Evolutionary conservation across 2,888 invertebrate species (phyloP).

Genomic region (Spilarctia lutea): DNA sequence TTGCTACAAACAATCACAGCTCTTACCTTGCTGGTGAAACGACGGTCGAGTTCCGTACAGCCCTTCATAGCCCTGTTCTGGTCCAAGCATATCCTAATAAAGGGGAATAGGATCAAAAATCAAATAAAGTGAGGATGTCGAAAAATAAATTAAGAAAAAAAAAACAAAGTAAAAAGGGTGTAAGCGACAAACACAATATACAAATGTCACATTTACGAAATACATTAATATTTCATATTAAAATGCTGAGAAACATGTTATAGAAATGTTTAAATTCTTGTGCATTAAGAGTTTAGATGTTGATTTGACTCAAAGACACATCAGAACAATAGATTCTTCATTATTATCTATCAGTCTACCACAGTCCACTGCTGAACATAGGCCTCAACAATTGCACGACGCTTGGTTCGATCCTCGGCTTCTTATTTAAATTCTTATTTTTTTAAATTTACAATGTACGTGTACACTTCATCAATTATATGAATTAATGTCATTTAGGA

Average conservation of each 20-base stretch:
- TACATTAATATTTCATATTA: slow-evolving; percentile 10
- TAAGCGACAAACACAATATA: slow-evolving; percentile 43
- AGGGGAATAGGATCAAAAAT: slow-evolving; percentile 66
- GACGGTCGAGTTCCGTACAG: slow-evolving; percentile 97
- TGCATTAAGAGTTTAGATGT: neutral
- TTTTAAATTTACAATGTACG: too few species aligned
- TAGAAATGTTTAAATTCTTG: neutral
- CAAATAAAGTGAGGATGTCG: slow-evolving; percentile 60
- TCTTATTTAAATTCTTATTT: neutral
- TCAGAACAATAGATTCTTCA: neutral
- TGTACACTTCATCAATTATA: too few species aligned
- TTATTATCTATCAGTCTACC: too few species aligned
- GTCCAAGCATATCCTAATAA: slow-evolving; percentile 95
- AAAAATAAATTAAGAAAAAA: slow-evolving; percentile 58
- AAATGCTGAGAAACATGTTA: neutral
- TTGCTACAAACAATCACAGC: slow-evolving; percentile 45
- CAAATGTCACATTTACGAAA: slow-evolving; percentile 31
- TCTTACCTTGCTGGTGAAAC: slow-evolving; percentile 95
- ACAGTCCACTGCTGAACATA: too few species aligned
- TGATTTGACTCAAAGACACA: neutral
- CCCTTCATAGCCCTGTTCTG: slow-evolving; percentile 97
- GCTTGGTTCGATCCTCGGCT: too few species aligned
- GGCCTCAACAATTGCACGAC: too few species aligned
- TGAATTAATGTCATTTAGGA: too few species aligned
- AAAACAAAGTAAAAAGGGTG: slow-evolving; percentile 49